Percentiles rank a stretch among this genome's conserved stretches.
These are phyloP conservation scores for Lampris incognitus DNA, from an alignment of 2,113 vertebrate genomes.

Conservation along the genomic window DNA sequence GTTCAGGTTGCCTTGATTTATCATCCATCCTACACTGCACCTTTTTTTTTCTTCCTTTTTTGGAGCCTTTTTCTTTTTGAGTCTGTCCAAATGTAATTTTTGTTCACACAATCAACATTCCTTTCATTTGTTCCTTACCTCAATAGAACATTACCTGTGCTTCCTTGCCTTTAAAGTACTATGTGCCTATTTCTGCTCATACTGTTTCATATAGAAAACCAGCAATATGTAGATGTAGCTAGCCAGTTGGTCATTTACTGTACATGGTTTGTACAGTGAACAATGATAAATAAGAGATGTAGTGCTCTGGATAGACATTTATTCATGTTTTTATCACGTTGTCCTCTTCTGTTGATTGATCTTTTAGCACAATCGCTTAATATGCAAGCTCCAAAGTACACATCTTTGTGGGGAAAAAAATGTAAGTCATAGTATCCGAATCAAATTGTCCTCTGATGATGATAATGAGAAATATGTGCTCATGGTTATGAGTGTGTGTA, in stretches of 20 bases:
- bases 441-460: neutral
- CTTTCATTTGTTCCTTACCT: slow-evolving; percentile 14
- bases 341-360: neutral
- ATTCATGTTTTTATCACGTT: slow-evolving; percentile 7
- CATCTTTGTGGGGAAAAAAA: slow-evolving; percentile 36
- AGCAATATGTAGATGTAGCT: slow-evolving; percentile 43
- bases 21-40: slow-evolving; percentile 3
- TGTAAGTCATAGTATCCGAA: slow-evolving; percentile 11
- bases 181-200: slow-evolving; percentile 40
- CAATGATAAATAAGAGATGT: neutral
- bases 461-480: slow-evolving; percentile 1
- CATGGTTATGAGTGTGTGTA: slow-evolving; percentile 43
- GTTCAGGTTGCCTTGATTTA: neutral
- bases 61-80: neutral
- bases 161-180: slow-evolving; percentile 19
- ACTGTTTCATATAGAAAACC: slow-evolving; percentile 37
- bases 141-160: slow-evolving; percentile 43
- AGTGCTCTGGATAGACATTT: neutral
- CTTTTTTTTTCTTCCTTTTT: slow-evolving; percentile 22
- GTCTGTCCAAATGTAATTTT: slow-evolving; percentile 8
- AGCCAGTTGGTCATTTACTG: slow-evolving; percentile 13
- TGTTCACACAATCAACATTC: slow-evolving; percentile 7
- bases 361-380: slow-evolving; percentile 18
- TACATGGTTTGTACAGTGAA: neutral
- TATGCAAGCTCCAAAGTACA: slow-evolving; percentile 29